Evolutionary conservation across 1,140 invertebrate genomes (phyloP), one percentile per base, ranked within the genome.

Genomic region (Thalassaphorura encarpata): DNA sequence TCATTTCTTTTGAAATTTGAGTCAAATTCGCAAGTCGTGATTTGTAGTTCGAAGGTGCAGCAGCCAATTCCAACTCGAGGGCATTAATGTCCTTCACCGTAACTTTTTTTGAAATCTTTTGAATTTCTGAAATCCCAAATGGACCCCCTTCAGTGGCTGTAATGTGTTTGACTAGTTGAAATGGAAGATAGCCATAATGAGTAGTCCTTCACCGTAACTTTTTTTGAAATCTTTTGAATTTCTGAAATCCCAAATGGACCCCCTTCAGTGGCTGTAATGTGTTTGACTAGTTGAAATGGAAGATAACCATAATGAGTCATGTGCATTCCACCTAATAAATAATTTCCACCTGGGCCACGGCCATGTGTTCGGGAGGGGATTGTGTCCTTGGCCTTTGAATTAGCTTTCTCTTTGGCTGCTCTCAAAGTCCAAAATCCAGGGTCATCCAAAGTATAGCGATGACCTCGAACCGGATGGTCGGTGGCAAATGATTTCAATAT

Each of bases 251-350:
- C n/a, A n/a, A n/a, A n/a, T n/a, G n/a, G n/a, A n/a, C n/a, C n/a
- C n/a, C n/a, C n/a, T n/a, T 51, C 48, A 24, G 28, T 33, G 27
- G n/a, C 19, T 6, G 48, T 26, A 24, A 51, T 11, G 8, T 19
- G 6, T n/a, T 36, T 31, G 6, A 36, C 13, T 4, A 51, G 11
- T 33, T 33, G 48, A 24, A 16, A 23, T 15, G 48, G 48, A n/a
- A 51, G 27, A 24, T 51, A 51, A 18, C 27, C 48, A 23, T 31
- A 33, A 24, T 51, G 26, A 13, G 48, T 13, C n/a, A 51, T 11
- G 21, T 51, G 48, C 31, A 51, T 36, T 19, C 48, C 48, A 33
- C 48, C 48, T 31, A 51, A 29, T 13, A 51, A 29, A 19, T 8
- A 31, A n/a, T 19, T 31, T 18, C n/a, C n/a, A 13, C 8, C 6